Percentiles rank a stretch among this genome's conserved stretches.
Conservation (phyloP, 30 jellyfish, hydroid and myxozoan genomes). For the Rhopilema esculentum region DNA sequence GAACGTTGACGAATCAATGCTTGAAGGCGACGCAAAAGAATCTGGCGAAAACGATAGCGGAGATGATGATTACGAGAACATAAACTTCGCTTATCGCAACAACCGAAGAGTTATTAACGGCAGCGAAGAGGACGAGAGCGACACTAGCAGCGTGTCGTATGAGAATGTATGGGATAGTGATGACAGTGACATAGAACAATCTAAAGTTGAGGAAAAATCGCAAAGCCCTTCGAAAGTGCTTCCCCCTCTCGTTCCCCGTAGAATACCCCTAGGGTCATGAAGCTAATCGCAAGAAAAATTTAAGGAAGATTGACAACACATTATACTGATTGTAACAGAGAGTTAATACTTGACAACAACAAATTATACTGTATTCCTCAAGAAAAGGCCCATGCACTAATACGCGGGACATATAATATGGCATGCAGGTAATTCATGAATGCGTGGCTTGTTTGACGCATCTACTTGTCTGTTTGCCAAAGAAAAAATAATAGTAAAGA, state of each 20-base stretch:
- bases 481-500: no score
- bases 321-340: no score
- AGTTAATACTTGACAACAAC: no score
- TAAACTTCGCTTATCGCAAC: constrained; percentile 23
- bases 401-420: no score
- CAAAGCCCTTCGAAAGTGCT: not conserved
- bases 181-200: not conserved
- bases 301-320: no score
- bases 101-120: not conserved
- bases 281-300: no score
- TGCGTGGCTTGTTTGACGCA: no score
- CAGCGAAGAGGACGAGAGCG: constrained; percentile 44
- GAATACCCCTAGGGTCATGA: not conserved
- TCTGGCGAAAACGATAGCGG: constrained; percentile 2
- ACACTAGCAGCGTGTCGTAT: constrained; percentile 48
- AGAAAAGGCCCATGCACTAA: no score
- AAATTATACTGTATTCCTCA: no score
- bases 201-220: not conserved
- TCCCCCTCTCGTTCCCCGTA: not conserved
- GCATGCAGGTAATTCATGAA: no score
- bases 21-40: not conserved
- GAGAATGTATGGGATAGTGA: constrained; percentile 35
- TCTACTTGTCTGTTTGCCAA: no score
- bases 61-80: constrained; percentile 48
- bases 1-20: constrained; percentile 22